Evolutionary conservation across 1,140 invertebrate genomes (phyloP), one percentile per base, ranked within the genome.

Genomic region (Dendrolimus punctatus): DNA sequence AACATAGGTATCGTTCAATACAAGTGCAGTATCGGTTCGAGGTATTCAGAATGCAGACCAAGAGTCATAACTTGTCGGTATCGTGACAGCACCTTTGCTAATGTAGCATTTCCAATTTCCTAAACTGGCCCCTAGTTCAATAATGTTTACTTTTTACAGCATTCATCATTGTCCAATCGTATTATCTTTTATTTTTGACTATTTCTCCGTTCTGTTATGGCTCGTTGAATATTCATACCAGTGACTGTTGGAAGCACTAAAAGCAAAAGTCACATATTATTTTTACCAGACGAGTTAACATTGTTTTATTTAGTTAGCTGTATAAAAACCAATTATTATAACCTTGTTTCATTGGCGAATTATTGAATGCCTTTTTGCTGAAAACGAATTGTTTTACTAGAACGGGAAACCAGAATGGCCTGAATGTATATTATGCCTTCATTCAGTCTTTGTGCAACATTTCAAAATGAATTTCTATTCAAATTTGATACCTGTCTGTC

Each of bases 61-160:
- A 23, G 23, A 23, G 23, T 76, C 78, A 73, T 84, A 81, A 81
- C 76, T 81, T 72, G 66, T 72, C 68, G 62, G 57, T 76, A 81
- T 80, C 76, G 66, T 58, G 69, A 66, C 70, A 56, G 51, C 60
- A 64, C 66, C 61, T 66, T 58, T 58, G 60, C 69, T 74, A 78
- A 79, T 77, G 65, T 68, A 71, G 59, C 67, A 62, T 73, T 81
- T 78, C 72, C 78, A 81, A 84, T 84, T 84, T 81, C 76, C 75
- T 71, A 74, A 53, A 37, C 40, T 36, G 8, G 36, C 38, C 63
- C 61, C 62, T 65, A 54, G 56, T 53, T 54, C 57, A 54, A 61
- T 58, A 57, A 60, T 70, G 66, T 74, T 73, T 73, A 63, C 63
- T 74, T 79, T n/a, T 80, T 74, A 68, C 66, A 57, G 65, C 74